These are phyloP conservation scores for Heloderma charlesbogerti DNA, from an alignment of 2,113 vertebrate genomes.

Conservation along the genomic window DNA sequence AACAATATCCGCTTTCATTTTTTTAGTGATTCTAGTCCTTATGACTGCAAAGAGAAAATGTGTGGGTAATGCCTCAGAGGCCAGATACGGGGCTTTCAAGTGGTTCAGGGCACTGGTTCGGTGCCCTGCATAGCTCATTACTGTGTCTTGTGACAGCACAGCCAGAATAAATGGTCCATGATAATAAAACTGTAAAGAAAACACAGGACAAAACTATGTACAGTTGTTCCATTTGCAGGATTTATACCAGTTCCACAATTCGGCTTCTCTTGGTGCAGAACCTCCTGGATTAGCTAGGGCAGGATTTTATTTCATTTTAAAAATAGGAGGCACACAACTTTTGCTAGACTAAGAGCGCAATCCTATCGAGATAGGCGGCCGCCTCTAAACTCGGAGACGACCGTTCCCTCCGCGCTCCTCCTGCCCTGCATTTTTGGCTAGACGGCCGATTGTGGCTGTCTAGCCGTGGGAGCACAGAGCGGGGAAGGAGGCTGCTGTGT, in stretches of 20 bases:
- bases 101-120: background rate
- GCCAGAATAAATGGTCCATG: background rate
- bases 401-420: no score
- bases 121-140: background rate
- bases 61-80: background rate
- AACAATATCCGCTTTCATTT: background rate
- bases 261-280: background rate
- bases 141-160: background rate
- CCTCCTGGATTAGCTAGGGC: background rate
- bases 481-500: no score
- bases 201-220: background rate
- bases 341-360: no score
- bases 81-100: background rate
- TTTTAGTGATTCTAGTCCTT: background rate
- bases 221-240: background rate
- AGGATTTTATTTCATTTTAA: background rate
- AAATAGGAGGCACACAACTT: no score
- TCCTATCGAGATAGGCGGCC: no score
- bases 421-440: no score
- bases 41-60: background rate
- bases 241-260: background rate
- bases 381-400: no score
- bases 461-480: no score
- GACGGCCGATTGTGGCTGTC: no score
- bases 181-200: background rate